A percentile compares a stretch with the other conserved stretches of the same genome.
Evolutionary conservation across 1,140 invertebrate species (phyloP).

Genomic region (Linepithema humile): DNA sequence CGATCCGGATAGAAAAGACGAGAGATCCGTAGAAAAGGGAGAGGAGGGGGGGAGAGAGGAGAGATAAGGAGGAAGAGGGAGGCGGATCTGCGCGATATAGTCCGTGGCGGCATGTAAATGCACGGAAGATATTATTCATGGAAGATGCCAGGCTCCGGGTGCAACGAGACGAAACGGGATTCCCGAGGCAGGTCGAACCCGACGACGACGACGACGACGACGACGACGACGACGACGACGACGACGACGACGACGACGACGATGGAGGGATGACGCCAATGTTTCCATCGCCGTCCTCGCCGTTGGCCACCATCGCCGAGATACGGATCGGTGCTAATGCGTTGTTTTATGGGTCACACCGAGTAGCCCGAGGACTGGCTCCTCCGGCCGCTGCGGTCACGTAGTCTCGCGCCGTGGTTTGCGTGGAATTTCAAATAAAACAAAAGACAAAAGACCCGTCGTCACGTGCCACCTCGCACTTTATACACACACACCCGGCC

Average conservation of each 20-base stretch:
- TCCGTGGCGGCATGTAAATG: constrained; percentile 63
- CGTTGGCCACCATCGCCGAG: constrained; percentile 25
- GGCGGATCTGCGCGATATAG: neutral
- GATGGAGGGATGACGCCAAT: neutral
- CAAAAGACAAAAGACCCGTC: constrained; percentile 36
- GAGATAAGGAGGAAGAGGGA: neutral
- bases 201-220: constrained; percentile 37
- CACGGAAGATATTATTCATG: constrained; percentile 77
- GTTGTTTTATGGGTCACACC: constrained; percentile 66
- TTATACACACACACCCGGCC: constrained; percentile 12
- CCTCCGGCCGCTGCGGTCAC: constrained; percentile 58
- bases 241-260: constrained; percentile 36
- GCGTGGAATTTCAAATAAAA: constrained; percentile 68
- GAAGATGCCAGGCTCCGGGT: constrained; percentile 68
- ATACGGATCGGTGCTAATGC: constrained; percentile 76
- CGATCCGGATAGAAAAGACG: neutral
- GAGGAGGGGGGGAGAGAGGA: neutral
- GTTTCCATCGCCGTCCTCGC: constrained; percentile 7
- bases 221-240: constrained; percentile 32
- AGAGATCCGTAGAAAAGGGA: constrained; percentile 15
- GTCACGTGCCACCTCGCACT: constrained; percentile 28
- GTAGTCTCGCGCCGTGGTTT: constrained; percentile 55
- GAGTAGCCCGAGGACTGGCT: constrained; percentile 2
- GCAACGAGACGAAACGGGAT: constrained; percentile 77
- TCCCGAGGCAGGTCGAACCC: constrained; percentile 66